A percentile compares a stretch with the other conserved stretches of the same genome.
Conservation (phyloP, 1,140 invertebrate species). For the Ditylenchus dipsaci region DNA sequence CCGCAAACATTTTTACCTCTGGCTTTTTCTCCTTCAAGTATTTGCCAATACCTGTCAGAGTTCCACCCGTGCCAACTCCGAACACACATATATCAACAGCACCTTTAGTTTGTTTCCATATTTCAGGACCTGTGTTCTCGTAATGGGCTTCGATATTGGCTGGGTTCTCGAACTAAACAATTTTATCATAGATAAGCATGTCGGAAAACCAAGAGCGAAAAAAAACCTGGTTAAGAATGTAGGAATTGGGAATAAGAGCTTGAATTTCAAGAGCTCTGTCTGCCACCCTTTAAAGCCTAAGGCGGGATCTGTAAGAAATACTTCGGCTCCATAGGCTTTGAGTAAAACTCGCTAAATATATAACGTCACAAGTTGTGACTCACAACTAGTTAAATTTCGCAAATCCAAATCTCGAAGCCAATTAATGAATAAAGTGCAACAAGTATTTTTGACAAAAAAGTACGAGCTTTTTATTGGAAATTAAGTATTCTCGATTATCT, state of each 20-base stretch:
- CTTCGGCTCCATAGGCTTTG: slow-evolving; percentile 52
- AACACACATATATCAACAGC: slow-evolving; percentile 54
- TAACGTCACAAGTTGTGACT: neutral
- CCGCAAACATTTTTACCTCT: slow-evolving; percentile 44
- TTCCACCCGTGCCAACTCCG: slow-evolving; percentile 55
- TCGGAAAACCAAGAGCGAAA: neutral
- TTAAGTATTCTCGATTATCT: neutral
- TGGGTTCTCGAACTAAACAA: slow-evolving; percentile 50
- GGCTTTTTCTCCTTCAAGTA: slow-evolving; percentile 50
- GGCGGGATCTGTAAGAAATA: slow-evolving; percentile 50
- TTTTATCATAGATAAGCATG: neutral
- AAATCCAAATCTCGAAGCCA: neutral
- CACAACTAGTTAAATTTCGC: too few species aligned
- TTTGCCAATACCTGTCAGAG: slow-evolving; percentile 48
- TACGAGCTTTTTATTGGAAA: neutral
- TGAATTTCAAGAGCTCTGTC: slow-evolving; percentile 45
- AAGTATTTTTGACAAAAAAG: neutral
- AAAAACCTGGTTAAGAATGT: slow-evolving; percentile 46
- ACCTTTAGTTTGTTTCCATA: slow-evolving; percentile 52
- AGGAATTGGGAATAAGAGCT: slow-evolving; percentile 46
- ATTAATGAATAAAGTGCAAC: too few species aligned
- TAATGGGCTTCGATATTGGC: slow-evolving; percentile 53
- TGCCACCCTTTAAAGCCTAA: slow-evolving; percentile 47
- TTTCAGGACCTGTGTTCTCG: slow-evolving; percentile 54
- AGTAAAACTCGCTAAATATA: slow-evolving; percentile 47